Percentiles rank a stretch among this genome's conserved stretches.
Conservation (phyloP, 2,888 invertebrate genomes). For the Microdon myrmicae region DNA sequence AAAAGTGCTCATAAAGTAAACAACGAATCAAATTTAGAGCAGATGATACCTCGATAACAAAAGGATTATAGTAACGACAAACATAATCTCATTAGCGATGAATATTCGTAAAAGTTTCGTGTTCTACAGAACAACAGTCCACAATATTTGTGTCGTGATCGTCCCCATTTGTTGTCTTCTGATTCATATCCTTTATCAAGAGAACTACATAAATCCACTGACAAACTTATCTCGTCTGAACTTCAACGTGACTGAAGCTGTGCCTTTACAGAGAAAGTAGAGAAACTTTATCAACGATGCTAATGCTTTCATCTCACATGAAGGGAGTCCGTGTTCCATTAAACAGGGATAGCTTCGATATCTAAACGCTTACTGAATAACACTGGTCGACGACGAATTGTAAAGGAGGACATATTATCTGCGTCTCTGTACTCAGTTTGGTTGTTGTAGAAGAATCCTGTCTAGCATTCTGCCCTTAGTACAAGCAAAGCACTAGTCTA, state of each 20-base stretch:
- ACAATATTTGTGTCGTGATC: slow-evolving; percentile 12
- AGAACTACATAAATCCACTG: slow-evolving; percentile 17
- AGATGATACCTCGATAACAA: neutral
- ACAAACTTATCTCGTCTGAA: slow-evolving; percentile 1
- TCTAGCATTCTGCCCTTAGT: too few relatives aligned
- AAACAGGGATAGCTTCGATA: slow-evolving; percentile 14
- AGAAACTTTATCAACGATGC: slow-evolving; percentile 16
- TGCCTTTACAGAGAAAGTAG: slow-evolving; percentile 7
- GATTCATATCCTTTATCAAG: slow-evolving; percentile 16
- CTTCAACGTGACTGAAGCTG: neutral
- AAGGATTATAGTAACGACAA: too few relatives aligned
- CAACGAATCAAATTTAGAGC: slow-evolving; percentile 24
- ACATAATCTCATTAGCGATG: slow-evolving; percentile 24
- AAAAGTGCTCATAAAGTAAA: slow-evolving; percentile 28
- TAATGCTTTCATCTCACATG: neutral
- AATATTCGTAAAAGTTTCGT: slow-evolving; percentile 25
- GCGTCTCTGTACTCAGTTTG: slow-evolving; percentile 22
- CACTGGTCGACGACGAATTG: slow-evolving; percentile 7
- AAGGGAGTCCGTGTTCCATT: too few relatives aligned
- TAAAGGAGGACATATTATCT: slow-evolving; percentile 24
- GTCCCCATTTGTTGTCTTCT: slow-evolving; percentile 2
- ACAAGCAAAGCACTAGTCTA: slow-evolving; percentile 1
- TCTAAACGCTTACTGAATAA: slow-evolving; percentile 31
- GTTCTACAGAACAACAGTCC: slow-evolving; percentile 2
- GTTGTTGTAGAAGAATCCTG: too few relatives aligned